phyloP scores from a whole-genome alignment of 1,140 invertebrate species.

The Agrypnia vestita region DNA sequence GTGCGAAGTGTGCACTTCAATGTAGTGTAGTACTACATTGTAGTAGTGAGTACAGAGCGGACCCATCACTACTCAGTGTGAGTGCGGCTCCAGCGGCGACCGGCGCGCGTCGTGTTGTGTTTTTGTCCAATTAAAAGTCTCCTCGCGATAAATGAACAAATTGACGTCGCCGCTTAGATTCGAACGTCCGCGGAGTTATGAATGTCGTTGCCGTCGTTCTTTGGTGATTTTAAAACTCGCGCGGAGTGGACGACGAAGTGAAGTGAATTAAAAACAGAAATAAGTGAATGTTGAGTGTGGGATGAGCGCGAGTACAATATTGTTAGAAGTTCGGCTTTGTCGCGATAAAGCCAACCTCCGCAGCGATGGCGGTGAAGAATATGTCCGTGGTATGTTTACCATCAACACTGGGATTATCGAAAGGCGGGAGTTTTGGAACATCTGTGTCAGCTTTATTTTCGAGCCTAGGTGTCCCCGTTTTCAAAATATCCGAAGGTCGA shows the following conservation, averaged over 20 bases:
- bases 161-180: no score
- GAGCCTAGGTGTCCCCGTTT: slow-evolving; percentile 5
- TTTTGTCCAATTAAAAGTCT: slow-evolving; percentile 5
- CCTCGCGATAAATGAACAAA: no score
- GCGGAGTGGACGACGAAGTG: no score
- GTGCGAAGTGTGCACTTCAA: no score
- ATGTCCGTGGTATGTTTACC: slow-evolving; percentile 21
- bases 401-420: background rate
- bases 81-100: no score
- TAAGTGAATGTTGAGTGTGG: background rate
- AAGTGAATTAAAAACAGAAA: background rate
- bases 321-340: slow-evolving; percentile 4
- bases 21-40: no score
- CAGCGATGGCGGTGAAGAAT: slow-evolving; percentile 29
- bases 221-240: no score
- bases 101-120: slow-evolving; percentile 2
- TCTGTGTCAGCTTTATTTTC: slow-evolving; percentile 13
- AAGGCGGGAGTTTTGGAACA: background rate
- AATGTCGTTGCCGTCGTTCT: no score
- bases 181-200: no score
- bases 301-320: background rate
- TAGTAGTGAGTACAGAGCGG: no score
- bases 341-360: background rate
- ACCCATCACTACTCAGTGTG: no score
- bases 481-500: slow-evolving; percentile 29